Evolutionary conservation across 92 coral and sea anemone species (phyloP), one percentile per base, ranked within the genome.

Genomic region (Blastomussa wellsi): DNA sequence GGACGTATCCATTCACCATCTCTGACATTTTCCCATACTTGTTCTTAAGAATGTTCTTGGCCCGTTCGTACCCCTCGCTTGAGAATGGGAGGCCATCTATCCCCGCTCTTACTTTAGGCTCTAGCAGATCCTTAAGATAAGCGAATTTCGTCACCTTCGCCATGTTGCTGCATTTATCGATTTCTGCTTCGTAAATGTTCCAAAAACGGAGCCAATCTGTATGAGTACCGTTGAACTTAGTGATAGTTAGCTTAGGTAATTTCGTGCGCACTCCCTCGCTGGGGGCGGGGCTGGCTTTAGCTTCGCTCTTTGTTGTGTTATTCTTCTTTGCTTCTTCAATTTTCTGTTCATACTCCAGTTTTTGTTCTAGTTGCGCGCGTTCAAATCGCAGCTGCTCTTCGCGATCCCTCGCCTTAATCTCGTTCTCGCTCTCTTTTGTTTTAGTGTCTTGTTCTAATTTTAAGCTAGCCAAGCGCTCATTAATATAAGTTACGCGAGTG

Each of bases 161-260:
- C n/a, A 85, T 22, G n/a, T n/a, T 33, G 48, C 66, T 17, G 86
- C 26, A 48, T 52, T 20, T n/a, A 26, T 85, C 86, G 17, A 87
- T 71, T 13, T 77, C 60, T 37, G 83, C 82, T 6, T 51, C 36
- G 73, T 80, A 87, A 31, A 80, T 80, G 32, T 80, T 80, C 90
- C 90, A 87, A 76, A 87, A 87, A 38, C 83, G 66, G 14, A 17
- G 84, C 84, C 84, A 60, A 26, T 78, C 82, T 26, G 59, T 66
- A n/a, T 12, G 35, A 19, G 62, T 24, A 5, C 82, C 86, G 17
- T 71, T 42, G 62, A 66, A 69, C 72, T 69, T 81, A 10, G 74
- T 60, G 39, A 79, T 79, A 10, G 41, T 74, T 16, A 64, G 71
- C 49, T 80, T 80, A 31, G 86, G 86, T 3, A 81, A 73, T 60